These are phyloP conservation scores for Meandrina meandrites DNA, from an alignment of 92 coral and sea anemone genomes.

Conservation along the genomic window DNA sequence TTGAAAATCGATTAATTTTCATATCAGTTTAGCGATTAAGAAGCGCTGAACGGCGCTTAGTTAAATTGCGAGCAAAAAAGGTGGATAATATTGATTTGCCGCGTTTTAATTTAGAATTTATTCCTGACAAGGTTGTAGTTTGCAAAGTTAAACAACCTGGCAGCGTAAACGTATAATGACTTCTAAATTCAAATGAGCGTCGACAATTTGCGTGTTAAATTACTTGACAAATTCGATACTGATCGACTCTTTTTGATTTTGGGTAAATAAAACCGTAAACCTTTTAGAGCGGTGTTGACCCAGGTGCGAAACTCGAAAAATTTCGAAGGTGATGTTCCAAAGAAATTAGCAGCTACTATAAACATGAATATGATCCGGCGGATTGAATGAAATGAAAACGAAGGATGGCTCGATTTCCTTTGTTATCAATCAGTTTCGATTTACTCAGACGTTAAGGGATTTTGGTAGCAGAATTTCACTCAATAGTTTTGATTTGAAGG, in stretches of 20 bases:
- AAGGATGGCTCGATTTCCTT: constrained; percentile 3
- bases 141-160: constrained; percentile 32
- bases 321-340: constrained; percentile 27
- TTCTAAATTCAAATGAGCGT: constrained; percentile 27
- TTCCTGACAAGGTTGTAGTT: neutral
- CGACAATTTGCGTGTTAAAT: constrained; percentile 21
- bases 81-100: neutral
- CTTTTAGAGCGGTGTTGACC: constrained; percentile 39
- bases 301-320: constrained; percentile 28
- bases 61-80: neutral
- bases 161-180: constrained; percentile 5
- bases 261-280: constrained; percentile 21
- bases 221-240: constrained; percentile 31
- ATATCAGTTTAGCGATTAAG: constrained; percentile 2
- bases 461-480: neutral
- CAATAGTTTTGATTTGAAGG: neutral
- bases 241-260: neutral
- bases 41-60: neutral
- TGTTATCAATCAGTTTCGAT: neutral
- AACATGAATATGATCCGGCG: constrained; percentile 29
- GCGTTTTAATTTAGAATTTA: neutral
- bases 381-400: constrained; percentile 17
- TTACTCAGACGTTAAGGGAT: neutral
- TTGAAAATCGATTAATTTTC: neutral
- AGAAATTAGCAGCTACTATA: constrained; percentile 33